These are phyloP conservation scores for Patagioenas fasciata DNA, from an alignment of 2,113 vertebrate genomes.

Conservation along the genomic window DNA sequence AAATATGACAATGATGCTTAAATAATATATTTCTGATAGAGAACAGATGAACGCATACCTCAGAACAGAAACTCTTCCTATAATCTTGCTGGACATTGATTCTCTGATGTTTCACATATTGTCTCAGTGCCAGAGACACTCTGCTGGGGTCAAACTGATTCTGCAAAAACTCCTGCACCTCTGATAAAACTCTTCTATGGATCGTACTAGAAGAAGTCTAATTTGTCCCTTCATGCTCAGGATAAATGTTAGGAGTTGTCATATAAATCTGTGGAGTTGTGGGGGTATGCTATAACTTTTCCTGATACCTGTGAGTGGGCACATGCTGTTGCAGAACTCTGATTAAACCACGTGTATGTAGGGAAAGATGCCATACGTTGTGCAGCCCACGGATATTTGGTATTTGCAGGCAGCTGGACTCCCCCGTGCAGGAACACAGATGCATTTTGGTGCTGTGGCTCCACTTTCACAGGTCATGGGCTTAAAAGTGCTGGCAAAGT, in stretches of 20 bases:
- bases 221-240: not conserved
- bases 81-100: not conserved
- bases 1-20: not conserved
- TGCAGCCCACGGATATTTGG: not conserved
- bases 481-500: not conserved
- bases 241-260: not conserved
- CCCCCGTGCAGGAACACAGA: not conserved
- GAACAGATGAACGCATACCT: not conserved
- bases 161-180: not conserved
- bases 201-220: not conserved
- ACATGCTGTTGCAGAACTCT: not conserved
- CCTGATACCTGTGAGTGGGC: not conserved
- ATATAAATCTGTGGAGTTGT: not conserved
- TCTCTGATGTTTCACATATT: not conserved
- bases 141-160: not conserved
- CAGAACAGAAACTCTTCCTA: not conserved
- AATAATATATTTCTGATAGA: not conserved
- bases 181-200: not conserved
- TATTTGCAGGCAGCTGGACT: not conserved
- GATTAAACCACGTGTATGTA: accelerated
- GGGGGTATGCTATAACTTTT: not conserved
- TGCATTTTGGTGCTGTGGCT: accelerated
- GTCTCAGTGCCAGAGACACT: not conserved
- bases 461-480: not conserved
- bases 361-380: not conserved